These are phyloP conservation scores for Opisthocomus hoazin DNA, from an alignment of 2,113 vertebrate genomes.

Conservation along the genomic window DNA sequence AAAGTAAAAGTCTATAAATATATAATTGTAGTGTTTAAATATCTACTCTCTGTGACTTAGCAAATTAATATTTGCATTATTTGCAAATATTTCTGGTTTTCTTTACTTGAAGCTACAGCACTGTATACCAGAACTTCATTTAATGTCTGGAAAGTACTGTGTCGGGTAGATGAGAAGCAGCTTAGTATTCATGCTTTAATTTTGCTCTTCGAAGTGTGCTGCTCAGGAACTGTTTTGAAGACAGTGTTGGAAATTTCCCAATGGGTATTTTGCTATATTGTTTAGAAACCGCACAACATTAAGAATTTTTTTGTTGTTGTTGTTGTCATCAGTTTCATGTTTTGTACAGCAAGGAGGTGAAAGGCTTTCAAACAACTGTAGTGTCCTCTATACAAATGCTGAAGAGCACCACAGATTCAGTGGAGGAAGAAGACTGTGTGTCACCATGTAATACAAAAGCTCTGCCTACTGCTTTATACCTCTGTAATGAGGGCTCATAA, in stretches of 20 bases:
- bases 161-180: neutral
- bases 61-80: neutral
- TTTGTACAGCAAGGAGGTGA: neutral
- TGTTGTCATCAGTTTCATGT: neutral
- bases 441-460: neutral
- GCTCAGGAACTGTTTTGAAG: neutral
- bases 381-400: neutral
- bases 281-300: neutral
- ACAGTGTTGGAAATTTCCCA: neutral
- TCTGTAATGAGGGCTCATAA: neutral
- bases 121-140: neutral
- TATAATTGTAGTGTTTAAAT: neutral
- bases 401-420: neutral
- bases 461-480: neutral
- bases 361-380: neutral
- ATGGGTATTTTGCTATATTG: neutral
- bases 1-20: neutral
- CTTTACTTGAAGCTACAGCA: neutral
- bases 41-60: neutral
- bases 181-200: neutral
- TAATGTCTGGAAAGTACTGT: neutral
- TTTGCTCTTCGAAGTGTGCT: neutral
- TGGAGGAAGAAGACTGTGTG: neutral
- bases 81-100: neutral
- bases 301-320: neutral